Evolutionary conservation across 2,113 vertebrate species (phyloP), one percentile per base, ranked within the genome.

Genomic region (Ophthalmolycus amberensis): DNA sequence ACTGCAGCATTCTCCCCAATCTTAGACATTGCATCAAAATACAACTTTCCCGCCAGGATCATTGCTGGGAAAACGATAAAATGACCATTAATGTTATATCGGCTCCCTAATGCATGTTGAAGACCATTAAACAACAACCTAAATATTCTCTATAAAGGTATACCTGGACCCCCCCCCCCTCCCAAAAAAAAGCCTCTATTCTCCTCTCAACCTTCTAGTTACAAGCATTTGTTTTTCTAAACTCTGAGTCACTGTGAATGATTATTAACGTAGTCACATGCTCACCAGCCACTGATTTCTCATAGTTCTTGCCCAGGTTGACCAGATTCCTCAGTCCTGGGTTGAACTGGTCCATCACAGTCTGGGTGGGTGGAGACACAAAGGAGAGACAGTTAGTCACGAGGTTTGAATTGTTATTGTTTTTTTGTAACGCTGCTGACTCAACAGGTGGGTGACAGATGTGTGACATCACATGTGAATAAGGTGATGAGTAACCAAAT

Each of bases 271-370:
- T 2, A 8, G 32, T n/a, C 25, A 38, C 27, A 69, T 66, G 89
- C 97, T 97, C 95, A 99, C 98, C 98, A 85, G 94, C 95, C 75
- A 98, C 97, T 38, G 97, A 95, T 94, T 99, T 99, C 94, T 99
- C 98, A 74, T 99, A 99, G 94, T 95, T 99, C 94, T 97, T 99
- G 15, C 98, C 98, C 89, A 99, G 92, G 94, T 98, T 99, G 94
- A 98, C 95, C 89, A 99, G 95, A 88, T 99, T 99, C 85, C 97
- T 96, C 85, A 99, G 94, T 18, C 98, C 97, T 0, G 98, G 98
- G 91, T 99, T 99, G 95, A 99, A 99, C 84, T 99, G 97, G 77
- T 99, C 98, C 98, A 99, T 97, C 84, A 99, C 98, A 96, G 97
- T 99, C 98, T 99, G 91, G 1, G 83, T 16, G 59, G 56, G 50